Conservation (phyloP, 2,888 invertebrate genomes). For the Crioceris asparagi region DNA sequence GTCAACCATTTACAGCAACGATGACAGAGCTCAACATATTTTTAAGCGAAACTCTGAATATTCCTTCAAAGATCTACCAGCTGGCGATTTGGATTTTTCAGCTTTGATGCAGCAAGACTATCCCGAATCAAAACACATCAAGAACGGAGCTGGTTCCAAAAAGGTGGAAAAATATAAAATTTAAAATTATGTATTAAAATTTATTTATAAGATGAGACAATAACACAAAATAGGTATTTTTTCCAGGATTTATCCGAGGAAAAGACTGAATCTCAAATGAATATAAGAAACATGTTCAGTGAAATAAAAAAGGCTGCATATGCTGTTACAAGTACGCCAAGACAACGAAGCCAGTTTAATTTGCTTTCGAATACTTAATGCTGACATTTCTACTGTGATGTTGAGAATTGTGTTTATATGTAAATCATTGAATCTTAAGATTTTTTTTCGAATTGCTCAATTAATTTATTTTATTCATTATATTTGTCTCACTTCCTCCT, state of each 20-base stretch:
- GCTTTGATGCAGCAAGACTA: constrained; percentile 6
- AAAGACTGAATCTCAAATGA: constrained; percentile 14
- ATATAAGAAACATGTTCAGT: constrained; percentile 16
- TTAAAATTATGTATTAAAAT: neutral
- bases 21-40: constrained; percentile 7
- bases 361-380: neutral
- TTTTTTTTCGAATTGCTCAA: too few relatives aligned
- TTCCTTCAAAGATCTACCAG: constrained; percentile 14
- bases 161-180: neutral
- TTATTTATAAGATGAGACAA: too few relatives aligned
- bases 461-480: too few relatives aligned
- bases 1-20: constrained; percentile 13
- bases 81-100: constrained; percentile 13
- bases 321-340: constrained; percentile 8
- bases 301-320: constrained; percentile 18
- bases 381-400: constrained; percentile 1
- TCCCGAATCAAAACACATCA: too few relatives aligned
- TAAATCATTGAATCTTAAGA: too few relatives aligned
- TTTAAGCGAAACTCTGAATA: constrained; percentile 2
- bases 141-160: too few relatives aligned
- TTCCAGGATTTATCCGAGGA: constrained; percentile 4
- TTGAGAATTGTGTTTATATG: too few relatives aligned
- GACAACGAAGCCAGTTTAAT: constrained; percentile 1
- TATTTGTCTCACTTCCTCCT: too few relatives aligned
- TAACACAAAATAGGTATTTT: neutral